Base-by-base conservation (phyloP, 2,113 vertebrate genomes). In the Phyllostomus discolor region DNA sequence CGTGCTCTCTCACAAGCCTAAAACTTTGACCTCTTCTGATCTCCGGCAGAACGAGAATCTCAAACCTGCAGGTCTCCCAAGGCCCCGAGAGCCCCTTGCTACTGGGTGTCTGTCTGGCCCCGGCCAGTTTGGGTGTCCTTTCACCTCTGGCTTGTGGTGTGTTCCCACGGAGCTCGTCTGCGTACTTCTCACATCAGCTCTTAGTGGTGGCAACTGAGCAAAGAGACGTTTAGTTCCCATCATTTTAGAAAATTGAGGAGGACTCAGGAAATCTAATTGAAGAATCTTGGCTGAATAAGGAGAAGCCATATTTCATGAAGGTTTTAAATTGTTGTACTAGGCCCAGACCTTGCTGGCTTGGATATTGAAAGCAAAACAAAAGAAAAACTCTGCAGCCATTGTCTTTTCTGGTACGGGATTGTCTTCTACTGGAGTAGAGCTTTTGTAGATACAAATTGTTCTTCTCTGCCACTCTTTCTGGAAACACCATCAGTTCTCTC, bases 201-300 rank as follows among this genome's bases (percentile, higher is more conserved):
- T 94, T 72, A 81, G 70, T 82, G 75, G 95, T 87, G 87, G 80
- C 70, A 67, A 33, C 90, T 73, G n/a, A 87, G 87, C 87, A 91
- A 57, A 92, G 73, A 94, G 54, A n/a, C n/a, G 48, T 64, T 96
- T 84, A 84, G 57, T 96, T 97, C 75, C 84, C 73, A 84, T 86
- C 38, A 59, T 93, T 89, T 94, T 95, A 94, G 92, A 93, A 90
- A 90, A 93, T 17, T 48, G 10, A 84, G 43, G 31, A 92, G 72
- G 86, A 90, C 67, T 93, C 69, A 59, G 86, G 86, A 96, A 92
- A 92, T 75, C 48, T 33, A n/a, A 57, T 4, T 38, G 67, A 80
- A 90, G 67, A 91, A 66, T 89, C 69, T 89, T 94, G 95, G 67
- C 73, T 83, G 38, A 80, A 33, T 90, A 67, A 73, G 78, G 73